These are phyloP conservation scores for Jordanella pulchra DNA, from an alignment of 2,797 vertebrate species.

Conservation along the genomic window DNA sequence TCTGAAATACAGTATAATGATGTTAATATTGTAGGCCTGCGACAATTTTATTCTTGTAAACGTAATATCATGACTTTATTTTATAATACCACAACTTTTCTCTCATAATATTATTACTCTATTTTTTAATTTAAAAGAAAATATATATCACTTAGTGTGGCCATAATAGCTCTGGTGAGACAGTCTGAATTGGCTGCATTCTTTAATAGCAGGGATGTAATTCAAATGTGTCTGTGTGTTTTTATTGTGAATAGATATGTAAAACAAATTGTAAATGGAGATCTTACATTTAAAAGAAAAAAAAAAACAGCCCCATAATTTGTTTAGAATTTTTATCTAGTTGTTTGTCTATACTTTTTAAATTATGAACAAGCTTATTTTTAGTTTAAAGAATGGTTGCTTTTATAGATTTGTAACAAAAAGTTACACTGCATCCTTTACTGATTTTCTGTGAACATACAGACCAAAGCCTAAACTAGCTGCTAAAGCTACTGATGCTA, in stretches of 20 bases:
- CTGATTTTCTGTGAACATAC: neutral
- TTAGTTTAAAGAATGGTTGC: neutral
- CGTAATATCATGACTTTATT: no score
- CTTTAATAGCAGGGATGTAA: neutral
- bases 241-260: neutral
- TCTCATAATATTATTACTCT: no score
- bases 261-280: no score
- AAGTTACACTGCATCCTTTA: neutral
- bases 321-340: neutral
- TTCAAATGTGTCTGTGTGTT: neutral
- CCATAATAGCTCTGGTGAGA: no score
- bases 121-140: no score
- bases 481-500: conserved; percentile 2
- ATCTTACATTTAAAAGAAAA: no score
- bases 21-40: no score
- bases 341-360: neutral
- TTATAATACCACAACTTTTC: no score
- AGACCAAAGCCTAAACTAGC: neutral
- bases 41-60: no score
- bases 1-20: no score
- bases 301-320: neutral
- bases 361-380: neutral
- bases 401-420: neutral
- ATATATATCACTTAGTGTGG: no score
- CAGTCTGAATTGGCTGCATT: neutral